A percentile compares a stretch with the other conserved stretches of the same genome.
These are phyloP conservation scores for Euleptes europaea DNA, from an alignment of 2,113 vertebrate species.

Conservation along the genomic window DNA sequence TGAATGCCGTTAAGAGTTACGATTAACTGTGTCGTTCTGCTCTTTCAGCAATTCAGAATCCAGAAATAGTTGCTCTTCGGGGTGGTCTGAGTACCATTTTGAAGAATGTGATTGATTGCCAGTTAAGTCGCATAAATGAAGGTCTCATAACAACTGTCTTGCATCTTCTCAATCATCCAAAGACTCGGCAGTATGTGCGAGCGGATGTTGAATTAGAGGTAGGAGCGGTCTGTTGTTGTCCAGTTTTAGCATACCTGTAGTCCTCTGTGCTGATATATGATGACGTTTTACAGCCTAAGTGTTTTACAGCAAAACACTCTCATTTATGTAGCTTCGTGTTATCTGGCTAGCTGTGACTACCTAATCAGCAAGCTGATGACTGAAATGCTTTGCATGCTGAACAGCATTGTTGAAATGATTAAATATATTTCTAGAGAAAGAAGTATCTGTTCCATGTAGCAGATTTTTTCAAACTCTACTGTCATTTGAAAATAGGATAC, in stretches of 20 bases:
- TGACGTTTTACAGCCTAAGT: not conserved
- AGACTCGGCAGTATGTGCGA: conserved; percentile 93
- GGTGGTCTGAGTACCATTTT: conserved; percentile 96
- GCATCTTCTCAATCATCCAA: conserved; percentile 97
- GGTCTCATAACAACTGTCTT: conserved; percentile 97
- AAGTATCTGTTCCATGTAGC: not conserved
- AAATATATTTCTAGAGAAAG: not conserved
- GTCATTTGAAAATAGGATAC: not conserved
- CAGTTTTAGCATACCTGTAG: conserved; percentile 1
- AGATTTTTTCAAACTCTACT: not conserved
- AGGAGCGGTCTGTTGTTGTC: conserved; percentile 42
- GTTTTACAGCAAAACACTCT: not conserved
- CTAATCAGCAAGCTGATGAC: not conserved
- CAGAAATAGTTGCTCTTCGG: conserved; percentile 93
- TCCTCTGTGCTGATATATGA: not conserved
- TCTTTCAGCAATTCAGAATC: conserved; percentile 92
- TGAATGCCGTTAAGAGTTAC: not conserved
- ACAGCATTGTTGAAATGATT: not conserved
- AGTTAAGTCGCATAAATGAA: conserved; percentile 97
- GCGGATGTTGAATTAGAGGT: conserved; percentile 97
- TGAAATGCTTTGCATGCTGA: not conserved
- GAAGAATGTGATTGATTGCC: conserved; percentile 97
- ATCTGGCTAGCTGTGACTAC: not conserved
- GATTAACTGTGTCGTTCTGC: not conserved
- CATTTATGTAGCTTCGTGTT: not conserved